These are phyloP conservation scores for Baccha elongata DNA, from an alignment of 2,888 invertebrate species.

Conservation along the genomic window DNA sequence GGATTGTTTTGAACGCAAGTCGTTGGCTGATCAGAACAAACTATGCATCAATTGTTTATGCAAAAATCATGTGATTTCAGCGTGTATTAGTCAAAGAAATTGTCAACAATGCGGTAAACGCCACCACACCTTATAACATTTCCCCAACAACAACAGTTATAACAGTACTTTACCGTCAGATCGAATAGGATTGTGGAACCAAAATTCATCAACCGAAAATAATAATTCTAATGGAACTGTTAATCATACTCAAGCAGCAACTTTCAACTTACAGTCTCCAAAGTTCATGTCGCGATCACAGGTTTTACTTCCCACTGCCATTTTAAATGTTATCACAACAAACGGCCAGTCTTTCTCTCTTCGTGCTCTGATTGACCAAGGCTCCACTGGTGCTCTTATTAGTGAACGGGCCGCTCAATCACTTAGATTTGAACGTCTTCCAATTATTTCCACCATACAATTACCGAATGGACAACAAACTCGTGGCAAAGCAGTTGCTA, in stretches of 20 bases:
- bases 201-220: neutral
- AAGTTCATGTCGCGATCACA: slow-evolving; percentile 16
- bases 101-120: slow-evolving; percentile 25
- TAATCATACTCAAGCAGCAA: neutral
- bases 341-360: slow-evolving; percentile 18
- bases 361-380: slow-evolving; percentile 18
- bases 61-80: neutral
- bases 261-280: neutral
- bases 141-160: slow-evolving; percentile 3
- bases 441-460: slow-evolving; percentile 16
- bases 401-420: slow-evolving; percentile 29
- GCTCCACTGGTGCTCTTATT: slow-evolving; percentile 35
- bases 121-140: slow-evolving; percentile 14
- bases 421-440: neutral
- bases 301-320: slow-evolving; percentile 22
- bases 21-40: neutral
- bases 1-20: slow-evolving; percentile 21
- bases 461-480: slow-evolving; percentile 26
- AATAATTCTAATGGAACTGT: neutral
- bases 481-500: slow-evolving; percentile 4
- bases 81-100: slow-evolving; percentile 5
- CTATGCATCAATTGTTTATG: slow-evolving; percentile 13
- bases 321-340: slow-evolving; percentile 4
- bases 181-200: neutral
- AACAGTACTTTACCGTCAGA: neutral